Evolutionary conservation across 35 echinoderm and acorn worm species (phyloP).

Genomic region (Eucidaris tribuloides): DNA sequence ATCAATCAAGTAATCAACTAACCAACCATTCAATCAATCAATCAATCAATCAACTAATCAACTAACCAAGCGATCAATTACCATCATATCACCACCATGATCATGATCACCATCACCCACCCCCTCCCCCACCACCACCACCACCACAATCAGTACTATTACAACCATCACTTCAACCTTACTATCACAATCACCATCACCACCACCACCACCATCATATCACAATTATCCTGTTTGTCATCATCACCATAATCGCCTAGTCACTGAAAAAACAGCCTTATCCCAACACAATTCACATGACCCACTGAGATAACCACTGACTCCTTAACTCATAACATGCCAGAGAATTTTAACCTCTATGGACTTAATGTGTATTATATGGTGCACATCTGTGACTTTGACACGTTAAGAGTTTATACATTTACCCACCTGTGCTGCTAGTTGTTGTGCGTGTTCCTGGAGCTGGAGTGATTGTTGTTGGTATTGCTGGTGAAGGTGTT

Average conservation of each 20-base stretch:
- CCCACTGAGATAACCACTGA: no score
- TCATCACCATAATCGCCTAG: neutral
- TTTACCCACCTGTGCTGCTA: conserved; percentile 66
- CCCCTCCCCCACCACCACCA: neutral
- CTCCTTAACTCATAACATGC: no score
- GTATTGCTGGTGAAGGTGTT: conserved; percentile 80
- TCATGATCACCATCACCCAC: no score
- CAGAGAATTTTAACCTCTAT: no score
- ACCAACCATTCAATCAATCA: no score
- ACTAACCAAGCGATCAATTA: no score
- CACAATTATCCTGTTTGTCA: neutral
- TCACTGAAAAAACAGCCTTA: neutral
- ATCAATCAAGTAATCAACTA: no score
- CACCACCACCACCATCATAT: neutral
- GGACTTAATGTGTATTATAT: no score
- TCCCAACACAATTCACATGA: no score
- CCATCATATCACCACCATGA: no score
- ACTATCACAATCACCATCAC: neutral
- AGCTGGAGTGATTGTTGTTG: conserved; percentile 70
- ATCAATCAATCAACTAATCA: no score
- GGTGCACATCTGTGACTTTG: no score
- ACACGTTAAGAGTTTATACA: neutral
- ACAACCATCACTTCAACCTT: neutral
- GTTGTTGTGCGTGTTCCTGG: conserved; percentile 77
- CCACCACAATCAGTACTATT: neutral